Evolutionary conservation across 1,140 invertebrate genomes (phyloP), one percentile per base, ranked within the genome.

Genomic region (Camponotus pennsylvanicus): DNA sequence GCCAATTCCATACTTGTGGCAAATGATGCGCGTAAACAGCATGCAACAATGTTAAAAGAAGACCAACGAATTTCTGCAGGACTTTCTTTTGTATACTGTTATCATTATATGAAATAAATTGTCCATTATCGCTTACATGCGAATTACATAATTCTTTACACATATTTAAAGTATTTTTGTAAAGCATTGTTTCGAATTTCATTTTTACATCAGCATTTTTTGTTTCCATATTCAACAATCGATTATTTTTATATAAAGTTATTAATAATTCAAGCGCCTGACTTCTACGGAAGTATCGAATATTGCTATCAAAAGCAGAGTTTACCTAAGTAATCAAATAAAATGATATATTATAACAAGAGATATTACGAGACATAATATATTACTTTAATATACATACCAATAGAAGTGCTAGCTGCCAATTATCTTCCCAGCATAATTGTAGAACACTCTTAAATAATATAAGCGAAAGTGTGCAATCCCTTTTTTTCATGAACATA

Each of bases 401-500:
- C 80, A 97, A 91, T 57, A 96, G 86, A 6, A 95, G 93, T 13
- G 96, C 93, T 52, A 97, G 92, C 57, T 95, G 92, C 92, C 96
- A 96, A 79, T 95, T 96, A 21, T 96, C 96, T 49, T 95, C 94
- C 97, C 97, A 97, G 70, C 95, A 95, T 1, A 96, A 91, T 87
- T 96, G 96, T 40, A 97, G 88, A 15, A 97, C 93, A 84, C 95
- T 96, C 89, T 96, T 97, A 88, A 97, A 97, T 84, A 97, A 95
- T 45, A 96, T 95, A 32, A 96, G 95, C 0, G 97, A 96, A 15
- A 97, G 93, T 1, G 96, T 91, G 86, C 96, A 97, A 77, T 96
- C 97, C 63, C 97, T 95, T 91, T 96, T 96, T 52, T 95, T 95
- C 87, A 97, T 96, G 89, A 96, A 97, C 11, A 93, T 95, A 40